These are phyloP conservation scores for Xylophagus ater DNA, from an alignment of 2,888 invertebrate genomes.

Conservation along the genomic window DNA sequence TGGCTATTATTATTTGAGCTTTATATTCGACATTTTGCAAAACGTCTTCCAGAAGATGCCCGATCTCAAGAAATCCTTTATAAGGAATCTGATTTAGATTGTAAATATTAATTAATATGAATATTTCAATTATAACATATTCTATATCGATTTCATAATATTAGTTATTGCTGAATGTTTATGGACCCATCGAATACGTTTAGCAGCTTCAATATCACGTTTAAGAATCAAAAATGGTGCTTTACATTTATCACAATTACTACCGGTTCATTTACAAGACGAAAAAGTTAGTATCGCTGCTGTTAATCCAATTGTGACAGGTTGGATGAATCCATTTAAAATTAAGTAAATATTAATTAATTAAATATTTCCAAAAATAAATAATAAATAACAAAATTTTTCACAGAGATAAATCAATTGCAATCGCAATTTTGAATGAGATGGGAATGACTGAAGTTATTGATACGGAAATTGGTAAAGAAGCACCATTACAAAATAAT, in stretches of 20 bases:
- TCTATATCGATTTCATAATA: not conserved
- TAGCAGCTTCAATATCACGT: conserved; percentile 67
- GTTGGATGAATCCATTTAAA: conserved; percentile 70
- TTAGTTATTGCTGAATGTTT: conserved; percentile 51
- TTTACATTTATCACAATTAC: conserved; percentile 51
- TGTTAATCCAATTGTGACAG: conserved; percentile 48
- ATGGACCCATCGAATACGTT: conserved; percentile 52
- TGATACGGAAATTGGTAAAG: conserved; percentile 16
- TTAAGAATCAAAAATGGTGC: conserved; percentile 65
- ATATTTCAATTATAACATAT: not conserved
- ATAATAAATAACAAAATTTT: not conserved
- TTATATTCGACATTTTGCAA: conserved; percentile 42
- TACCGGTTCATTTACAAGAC: conserved; percentile 61
- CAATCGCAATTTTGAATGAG: conserved; percentile 8
- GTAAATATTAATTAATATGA: conserved; percentile 19
- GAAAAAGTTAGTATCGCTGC: conserved; percentile 52
- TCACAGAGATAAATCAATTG: conserved; percentile 22
- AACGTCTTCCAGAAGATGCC: conserved; percentile 29
- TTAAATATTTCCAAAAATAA: not conserved
- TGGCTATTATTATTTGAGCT: conserved; percentile 48
- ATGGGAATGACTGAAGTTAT: conserved; percentile 19
- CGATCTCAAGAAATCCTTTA: conserved; percentile 26
- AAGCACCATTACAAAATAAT: conserved; percentile 23
- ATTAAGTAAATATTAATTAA: conserved; percentile 42
- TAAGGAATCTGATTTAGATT: conserved; percentile 27